Base-by-base conservation (phyloP, 2,113 vertebrate genomes). In the Lagopus muta region DNA sequence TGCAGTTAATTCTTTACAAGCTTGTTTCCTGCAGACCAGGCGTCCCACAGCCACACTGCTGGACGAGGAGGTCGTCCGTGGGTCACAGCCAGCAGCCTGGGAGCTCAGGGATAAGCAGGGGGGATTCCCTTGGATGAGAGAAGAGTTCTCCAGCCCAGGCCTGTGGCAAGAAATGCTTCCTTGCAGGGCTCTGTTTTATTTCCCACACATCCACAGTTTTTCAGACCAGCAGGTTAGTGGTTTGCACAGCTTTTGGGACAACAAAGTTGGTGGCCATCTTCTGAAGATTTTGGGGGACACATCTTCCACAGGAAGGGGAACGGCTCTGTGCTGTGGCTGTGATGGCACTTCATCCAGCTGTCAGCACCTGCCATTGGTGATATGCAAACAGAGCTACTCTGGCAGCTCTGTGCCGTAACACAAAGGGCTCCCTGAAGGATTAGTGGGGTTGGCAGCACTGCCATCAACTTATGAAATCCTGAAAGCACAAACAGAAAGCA, bases 51-150 rank as follows among this genome's bases (percentile, higher is more conserved):
- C 36, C 17, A 28, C 6, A 7, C 11, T 50, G 15, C n/a, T 47
- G 22, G 64, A 77, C 61, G 57, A 48, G 1, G 66, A 48, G 1
- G 2, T 81, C n/a, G 62, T 74, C 38, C n/a, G 16, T 86, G 91
- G 47, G 34, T 61, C 8, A 2, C 36, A 74, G 76, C 42, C 86
- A 88, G 16, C 69, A 86, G n/a, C 21, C 13, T 52, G 55, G 45
- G 67, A 76, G 72, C 75, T 77, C 72, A 77, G 58, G 24, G 80
- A 92, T 34, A 42, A 71, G 36, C 38, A 64, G 52, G n/a, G 77
- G n/a, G 61, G 70, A 80, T 71, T 86, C 88, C 34, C 69, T 42
- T 45, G 65, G 18, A 45, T 10, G 30, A 50, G 24, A 74, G 7
- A 3, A 0, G 55, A 3, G 0, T 19, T 86, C 32, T 55, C 52